Evolutionary conservation across 2,797 vertebrate species (phyloP), one percentile per base, ranked within the genome.

Genomic region (Pantherophis vulpinus): DNA sequence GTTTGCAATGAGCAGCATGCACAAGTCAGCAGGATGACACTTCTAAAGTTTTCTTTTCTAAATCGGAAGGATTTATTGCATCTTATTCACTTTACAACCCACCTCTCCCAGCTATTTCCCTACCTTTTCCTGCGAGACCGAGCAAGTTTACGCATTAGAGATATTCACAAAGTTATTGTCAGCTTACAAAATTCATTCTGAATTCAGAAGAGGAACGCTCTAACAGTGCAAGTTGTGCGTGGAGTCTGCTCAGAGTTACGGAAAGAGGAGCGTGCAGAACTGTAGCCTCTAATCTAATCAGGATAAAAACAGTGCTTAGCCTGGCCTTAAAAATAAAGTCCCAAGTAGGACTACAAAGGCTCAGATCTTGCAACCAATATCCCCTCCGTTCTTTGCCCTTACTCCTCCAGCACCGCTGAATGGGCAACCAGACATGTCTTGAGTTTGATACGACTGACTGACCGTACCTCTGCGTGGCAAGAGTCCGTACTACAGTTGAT

Each of bases 381-480:
- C 79, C 93, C 93, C 23, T 61, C 47, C 58, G 16, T 63, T 18
- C 86, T 93, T 63, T 74, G 91, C 91, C 90, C 83, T 94, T 92
- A 90, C 88, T 94, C 86, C 87, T 47, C 90, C 94, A 94, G 91
- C 58, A 93, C 37, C 91, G 32, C 83, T 94, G 94, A 60, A 0
- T 10, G 87, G 93, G 94, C 92, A 94, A 91, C 90, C 51, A 88
- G 88, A 87, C 89, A 63, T 27, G 89, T 55, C 59, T 91, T 92
- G 88, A 91, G 94, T 94, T 95, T 90, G 95, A 94, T 55, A 47
- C 91, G 63, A 94, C 94, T 37, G 93, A 79, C 42, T 32, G 93
- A 79, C 74, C 32, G 91, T 98, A 98, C 98, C 98, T 98, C 96
- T 98, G 98, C 20, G 97, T 97, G 87, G 98, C 92, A 0, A 98